These are phyloP conservation scores for Pyrgilauda ruficollis DNA, from an alignment of 2,113 vertebrate genomes.

Conservation along the genomic window DNA sequence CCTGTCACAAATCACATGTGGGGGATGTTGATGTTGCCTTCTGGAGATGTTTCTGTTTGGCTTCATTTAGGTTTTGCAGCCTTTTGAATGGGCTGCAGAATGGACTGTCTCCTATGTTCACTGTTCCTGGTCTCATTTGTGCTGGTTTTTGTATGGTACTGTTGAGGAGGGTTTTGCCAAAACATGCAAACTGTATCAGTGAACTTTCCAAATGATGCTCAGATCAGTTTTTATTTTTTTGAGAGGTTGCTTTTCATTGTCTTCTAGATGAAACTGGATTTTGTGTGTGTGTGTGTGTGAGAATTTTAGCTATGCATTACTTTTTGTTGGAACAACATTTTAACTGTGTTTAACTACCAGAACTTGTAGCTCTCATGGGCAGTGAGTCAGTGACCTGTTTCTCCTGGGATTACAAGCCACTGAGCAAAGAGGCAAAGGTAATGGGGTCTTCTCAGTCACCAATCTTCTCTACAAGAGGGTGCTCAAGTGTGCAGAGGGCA, in stretches of 20 bases:
- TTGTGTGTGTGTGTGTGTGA: not conserved
- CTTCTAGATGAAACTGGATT: not conserved
- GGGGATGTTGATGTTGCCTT: not conserved
- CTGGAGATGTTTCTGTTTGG: not conserved
- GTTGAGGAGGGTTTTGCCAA: not conserved
- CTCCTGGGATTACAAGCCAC: not conserved
- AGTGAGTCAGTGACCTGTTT: not conserved
- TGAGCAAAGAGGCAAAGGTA: not conserved
- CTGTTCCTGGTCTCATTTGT: not conserved
- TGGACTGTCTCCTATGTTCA: rapidly evolving
- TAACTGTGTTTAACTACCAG: not conserved
- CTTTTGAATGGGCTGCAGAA: not conserved
- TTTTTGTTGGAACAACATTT: not conserved
- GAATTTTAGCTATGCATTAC: not conserved
- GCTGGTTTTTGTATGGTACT: not conserved
- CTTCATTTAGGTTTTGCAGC: not conserved
- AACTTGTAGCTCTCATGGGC: not conserved
- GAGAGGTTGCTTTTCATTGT: not conserved
- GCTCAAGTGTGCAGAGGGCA: not conserved
- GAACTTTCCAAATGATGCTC: not conserved
- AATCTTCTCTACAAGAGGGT: not conserved
- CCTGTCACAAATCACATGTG: not conserved
- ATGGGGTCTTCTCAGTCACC: not conserved
- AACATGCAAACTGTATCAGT: not conserved
- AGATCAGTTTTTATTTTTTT: not conserved